Conservation (phyloP, 2,888 invertebrate genomes). For the Chymomyza procnemis region DNA sequence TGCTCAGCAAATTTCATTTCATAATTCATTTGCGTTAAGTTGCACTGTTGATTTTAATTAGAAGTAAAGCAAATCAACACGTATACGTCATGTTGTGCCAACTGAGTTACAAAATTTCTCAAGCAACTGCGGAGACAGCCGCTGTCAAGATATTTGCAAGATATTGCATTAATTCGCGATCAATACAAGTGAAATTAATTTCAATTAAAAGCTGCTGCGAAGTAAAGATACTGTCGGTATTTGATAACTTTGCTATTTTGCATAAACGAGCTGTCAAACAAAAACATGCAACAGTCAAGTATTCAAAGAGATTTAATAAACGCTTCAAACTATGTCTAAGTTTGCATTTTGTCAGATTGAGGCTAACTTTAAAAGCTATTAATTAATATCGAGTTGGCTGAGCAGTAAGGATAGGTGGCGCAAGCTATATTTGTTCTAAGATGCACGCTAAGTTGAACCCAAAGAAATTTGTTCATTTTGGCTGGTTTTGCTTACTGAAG, state of each 20-base stretch:
- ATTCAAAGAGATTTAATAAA: not conserved
- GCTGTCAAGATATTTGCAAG: conserved; percentile 11
- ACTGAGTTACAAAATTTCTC: conserved; percentile 15
- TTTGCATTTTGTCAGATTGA: not conserved
- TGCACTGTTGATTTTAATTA: conserved; percentile 10
- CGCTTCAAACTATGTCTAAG: not conserved
- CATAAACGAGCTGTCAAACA: not conserved
- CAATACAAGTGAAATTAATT: not conserved
- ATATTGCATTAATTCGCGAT: not conserved
- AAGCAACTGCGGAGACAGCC: conserved; percentile 21
- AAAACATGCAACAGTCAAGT: not conserved
- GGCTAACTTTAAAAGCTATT: not conserved
- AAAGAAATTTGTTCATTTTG: too few species aligned
- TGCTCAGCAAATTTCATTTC: conserved; percentile 26
- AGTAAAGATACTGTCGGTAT: conserved; percentile 30
- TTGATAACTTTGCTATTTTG: not conserved
- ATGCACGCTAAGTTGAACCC: too few species aligned
- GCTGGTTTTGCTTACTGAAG: too few species aligned
- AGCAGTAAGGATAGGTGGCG: too few species aligned
- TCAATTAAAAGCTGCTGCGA: conserved; percentile 50
- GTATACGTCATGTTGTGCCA: conserved; percentile 34
- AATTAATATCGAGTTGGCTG: not conserved
- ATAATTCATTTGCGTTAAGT: conserved; percentile 42
- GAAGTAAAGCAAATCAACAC: conserved; percentile 30
- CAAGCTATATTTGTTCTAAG: too few species aligned